These are phyloP conservation scores for Rhysida immarginata DNA, from an alignment of 1,140 invertebrate species.

Conservation along the genomic window DNA sequence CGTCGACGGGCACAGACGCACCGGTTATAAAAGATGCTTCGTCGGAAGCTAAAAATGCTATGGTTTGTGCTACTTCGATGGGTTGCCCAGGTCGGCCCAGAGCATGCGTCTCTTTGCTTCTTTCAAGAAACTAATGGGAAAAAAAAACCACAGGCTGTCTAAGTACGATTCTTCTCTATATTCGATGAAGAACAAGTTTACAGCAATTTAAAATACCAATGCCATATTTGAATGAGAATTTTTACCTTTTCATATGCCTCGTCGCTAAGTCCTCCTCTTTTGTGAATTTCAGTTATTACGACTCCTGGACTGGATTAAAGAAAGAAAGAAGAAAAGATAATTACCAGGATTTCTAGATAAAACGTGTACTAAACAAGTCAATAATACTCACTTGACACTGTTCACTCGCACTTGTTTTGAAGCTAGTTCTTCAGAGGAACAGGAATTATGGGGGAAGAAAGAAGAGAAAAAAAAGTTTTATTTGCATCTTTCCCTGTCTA, in stretches of 20 bases:
- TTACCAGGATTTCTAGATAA: too few species aligned
- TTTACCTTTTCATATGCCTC: slow-evolving; percentile 44
- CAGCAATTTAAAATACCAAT: too few species aligned
- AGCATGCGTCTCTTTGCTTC: slow-evolving; percentile 57
- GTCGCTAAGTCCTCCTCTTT: slow-evolving; percentile 51
- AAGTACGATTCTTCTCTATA: too few species aligned
- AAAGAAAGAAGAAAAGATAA: too few species aligned
- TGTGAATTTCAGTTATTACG: slow-evolving; percentile 58
- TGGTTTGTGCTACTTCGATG: slow-evolving; percentile 59
- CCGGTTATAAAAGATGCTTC: slow-evolving; percentile 67
- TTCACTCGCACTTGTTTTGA: too few species aligned
- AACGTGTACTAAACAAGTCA: too few species aligned
- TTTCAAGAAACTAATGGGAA: slow-evolving; percentile 46
- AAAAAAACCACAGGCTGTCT: too few species aligned
- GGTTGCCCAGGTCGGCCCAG: slow-evolving; percentile 55
- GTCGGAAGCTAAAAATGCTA: slow-evolving; percentile 70
- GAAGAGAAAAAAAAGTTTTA: too few species aligned
- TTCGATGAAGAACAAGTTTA: not conserved
- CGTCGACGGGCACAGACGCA: slow-evolving; percentile 60
- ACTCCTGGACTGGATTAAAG: slow-evolving; percentile 48
- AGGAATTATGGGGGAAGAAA: too few species aligned
- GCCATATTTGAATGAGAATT: not conserved
- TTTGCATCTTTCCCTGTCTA: too few species aligned
- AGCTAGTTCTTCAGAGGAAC: too few species aligned
- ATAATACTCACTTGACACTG: too few species aligned